Evolutionary conservation across 2,888 invertebrate genomes (phyloP), one percentile per base, ranked within the genome.

Genomic region (Microctonus aethiopoides): DNA sequence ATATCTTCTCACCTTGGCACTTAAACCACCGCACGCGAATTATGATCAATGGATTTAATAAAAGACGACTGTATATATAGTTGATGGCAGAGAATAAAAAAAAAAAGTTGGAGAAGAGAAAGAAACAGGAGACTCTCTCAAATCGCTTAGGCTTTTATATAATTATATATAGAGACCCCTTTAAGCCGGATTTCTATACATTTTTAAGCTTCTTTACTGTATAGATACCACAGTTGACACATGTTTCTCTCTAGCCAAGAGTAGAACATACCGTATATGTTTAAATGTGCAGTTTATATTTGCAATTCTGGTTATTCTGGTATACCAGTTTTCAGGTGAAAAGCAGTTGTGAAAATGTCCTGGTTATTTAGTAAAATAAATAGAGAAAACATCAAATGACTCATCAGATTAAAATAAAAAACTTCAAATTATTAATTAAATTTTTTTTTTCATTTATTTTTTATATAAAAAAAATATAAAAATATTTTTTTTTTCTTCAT

Each of bases 331-430:
- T 54, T 59, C 67, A 67, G 56, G 79, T 75, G 82, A 82, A 81
- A 83, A 80, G 82, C 78, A 78, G 80, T 81, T 79, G 82, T 80
- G 81, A 82, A 82, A 82, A 82, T 82, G 52, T 52, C 46, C 29
- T 29, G 46, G 26, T 20, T 61, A 39, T 61, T 46, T 16, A 22
- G 26, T 62, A 62, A 62, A 46, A 62, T 29, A 39, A n/a, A 39
- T 9, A 39, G 39, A 46, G 46, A 46, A 46, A 46, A 16, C 9
- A 16, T 16, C 16, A 16, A 20, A 3, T 16, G 39, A 39, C 39
- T 46, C 24, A 36, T 61, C 61, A 46, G 16, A 5, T 29, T 16
- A 16, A 32, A 32, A 57, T 16, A 39, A 10, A n/a, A 39, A 39
- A n/a, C 4, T 4, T n/a, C 13, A 39, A 11, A 9, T 11, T 36